Evolutionary conservation across 2,888 invertebrate species (phyloP).

Genomic region (Dolichomitus sp.): DNA sequence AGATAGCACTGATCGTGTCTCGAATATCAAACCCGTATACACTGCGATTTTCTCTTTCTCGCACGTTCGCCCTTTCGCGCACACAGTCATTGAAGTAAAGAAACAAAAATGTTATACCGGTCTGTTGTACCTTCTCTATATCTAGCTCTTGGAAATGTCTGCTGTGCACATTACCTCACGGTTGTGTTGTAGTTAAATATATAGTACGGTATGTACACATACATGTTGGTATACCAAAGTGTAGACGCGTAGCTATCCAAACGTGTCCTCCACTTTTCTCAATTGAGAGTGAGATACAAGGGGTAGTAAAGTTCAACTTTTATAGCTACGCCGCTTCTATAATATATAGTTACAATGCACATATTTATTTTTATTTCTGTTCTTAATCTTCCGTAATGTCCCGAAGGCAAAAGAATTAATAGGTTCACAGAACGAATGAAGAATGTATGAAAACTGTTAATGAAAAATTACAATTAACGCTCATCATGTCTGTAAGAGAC

Average conservation of each 20-base stretch:
- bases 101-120: conserved; percentile 76
- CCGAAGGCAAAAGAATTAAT: conserved; percentile 3
- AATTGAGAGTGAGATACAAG: conserved; percentile 71
- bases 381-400: background rate
- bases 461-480: background rate
- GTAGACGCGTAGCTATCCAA: conserved; percentile 42
- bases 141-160: conserved; percentile 37
- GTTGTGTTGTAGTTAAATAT: conserved; percentile 39
- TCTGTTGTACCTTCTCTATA: conserved; percentile 54
- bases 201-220: conserved; percentile 14
- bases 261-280: conserved; percentile 74
- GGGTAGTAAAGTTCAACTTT: conserved; percentile 63
- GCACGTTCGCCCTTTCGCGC: conserved; percentile 35
- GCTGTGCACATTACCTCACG: conserved; percentile 27
- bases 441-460: conserved; percentile 11
- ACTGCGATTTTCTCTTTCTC: conserved; percentile 45
- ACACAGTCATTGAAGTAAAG: conserved; percentile 26
- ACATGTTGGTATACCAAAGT: conserved; percentile 6
- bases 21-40: conserved; percentile 79
- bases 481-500: background rate
- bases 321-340: conserved; percentile 2
- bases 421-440: conserved; percentile 5
- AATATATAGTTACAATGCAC: conserved; percentile 9
- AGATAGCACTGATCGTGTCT: conserved; percentile 82
- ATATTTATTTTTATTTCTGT: conserved; percentile 24